phyloP scores from a whole-genome alignment of 2,888 invertebrate genomes.

The Synergus laeviventris region DNA sequence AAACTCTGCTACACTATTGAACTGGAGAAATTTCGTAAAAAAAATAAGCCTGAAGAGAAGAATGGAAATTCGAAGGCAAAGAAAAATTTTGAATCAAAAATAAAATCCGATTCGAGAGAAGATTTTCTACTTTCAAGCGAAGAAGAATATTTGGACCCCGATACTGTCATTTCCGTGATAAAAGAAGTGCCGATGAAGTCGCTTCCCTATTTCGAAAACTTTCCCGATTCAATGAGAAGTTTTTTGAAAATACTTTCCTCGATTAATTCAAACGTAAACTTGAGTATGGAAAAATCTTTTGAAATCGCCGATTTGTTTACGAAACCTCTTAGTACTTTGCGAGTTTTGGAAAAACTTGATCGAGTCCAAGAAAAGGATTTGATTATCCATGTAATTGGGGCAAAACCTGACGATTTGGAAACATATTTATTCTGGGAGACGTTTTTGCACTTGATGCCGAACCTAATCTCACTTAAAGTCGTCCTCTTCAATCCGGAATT shows the following conservation, averaged over 20 bases:
- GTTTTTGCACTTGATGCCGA: not conserved
- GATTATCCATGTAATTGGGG: not conserved
- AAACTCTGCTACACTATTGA: conserved; percentile 16
- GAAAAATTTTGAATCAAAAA: not conserved
- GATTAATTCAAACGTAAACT: not conserved
- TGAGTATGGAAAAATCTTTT: not conserved
- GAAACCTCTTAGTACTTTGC: conserved; percentile 3
- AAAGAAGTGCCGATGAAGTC: not conserved
- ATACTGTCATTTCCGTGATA: not conserved
- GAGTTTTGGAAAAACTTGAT: not conserved
- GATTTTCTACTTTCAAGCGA: too few relatives aligned
- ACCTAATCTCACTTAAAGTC: not conserved
- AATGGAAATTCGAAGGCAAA: not conserved
- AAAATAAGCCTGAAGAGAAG: not conserved
- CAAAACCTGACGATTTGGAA: not conserved
- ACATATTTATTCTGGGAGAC: conserved; percentile 12
- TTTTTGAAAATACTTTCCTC: not conserved
- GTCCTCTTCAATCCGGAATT: not conserved
- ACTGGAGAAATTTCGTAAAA: not conserved
- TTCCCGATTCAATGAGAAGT: conserved; percentile 6
- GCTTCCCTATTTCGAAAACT: not conserved
- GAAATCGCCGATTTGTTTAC: conserved; percentile 3
- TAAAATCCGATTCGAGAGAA: not conserved
- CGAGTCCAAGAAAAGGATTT: not conserved
- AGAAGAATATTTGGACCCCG: not conserved